These are phyloP conservation scores for Catajapyx aquilonaris DNA, from an alignment of 1,140 invertebrate species.

Conservation along the genomic window DNA sequence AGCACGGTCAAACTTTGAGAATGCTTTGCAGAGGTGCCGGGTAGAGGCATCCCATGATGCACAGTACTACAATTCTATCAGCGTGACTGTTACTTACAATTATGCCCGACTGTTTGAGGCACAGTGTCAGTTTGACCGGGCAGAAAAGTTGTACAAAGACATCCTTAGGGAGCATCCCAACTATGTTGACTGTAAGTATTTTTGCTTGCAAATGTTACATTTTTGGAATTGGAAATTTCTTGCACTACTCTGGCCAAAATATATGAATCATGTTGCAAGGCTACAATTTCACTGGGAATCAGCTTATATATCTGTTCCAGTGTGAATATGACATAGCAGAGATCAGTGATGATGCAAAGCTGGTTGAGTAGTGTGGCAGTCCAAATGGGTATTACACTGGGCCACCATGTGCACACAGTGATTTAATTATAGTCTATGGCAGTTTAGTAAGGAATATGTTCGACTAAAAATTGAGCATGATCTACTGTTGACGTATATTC, in stretches of 20 bases:
- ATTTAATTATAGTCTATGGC: too few species aligned
- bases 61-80: conserved; percentile 89
- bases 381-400: too few species aligned
- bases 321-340: too few species aligned
- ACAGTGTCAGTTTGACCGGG: conserved; percentile 76
- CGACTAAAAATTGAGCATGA: too few species aligned
- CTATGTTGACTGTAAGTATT: conserved; percentile 87
- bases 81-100: conserved; percentile 94
- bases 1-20: conserved; percentile 66
- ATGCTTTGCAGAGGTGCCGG: conserved; percentile 59
- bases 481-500: too few species aligned
- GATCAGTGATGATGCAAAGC: too few species aligned
- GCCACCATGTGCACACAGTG: too few species aligned
- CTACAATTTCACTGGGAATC: too few species aligned
- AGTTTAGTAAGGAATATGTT: too few species aligned
- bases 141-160: conserved; percentile 93
- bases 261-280: too few species aligned
- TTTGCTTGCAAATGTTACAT: conserved; percentile 6
- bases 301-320: too few species aligned
- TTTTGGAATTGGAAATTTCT: conserved; percentile 3
- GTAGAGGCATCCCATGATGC: conserved; percentile 65
- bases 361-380: too few species aligned
- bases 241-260: background rate
- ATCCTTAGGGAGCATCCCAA: conserved; percentile 95
- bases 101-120: conserved; percentile 83